Conservation (phyloP, 2,113 vertebrate species). For the Eulemur macaco region DNA sequence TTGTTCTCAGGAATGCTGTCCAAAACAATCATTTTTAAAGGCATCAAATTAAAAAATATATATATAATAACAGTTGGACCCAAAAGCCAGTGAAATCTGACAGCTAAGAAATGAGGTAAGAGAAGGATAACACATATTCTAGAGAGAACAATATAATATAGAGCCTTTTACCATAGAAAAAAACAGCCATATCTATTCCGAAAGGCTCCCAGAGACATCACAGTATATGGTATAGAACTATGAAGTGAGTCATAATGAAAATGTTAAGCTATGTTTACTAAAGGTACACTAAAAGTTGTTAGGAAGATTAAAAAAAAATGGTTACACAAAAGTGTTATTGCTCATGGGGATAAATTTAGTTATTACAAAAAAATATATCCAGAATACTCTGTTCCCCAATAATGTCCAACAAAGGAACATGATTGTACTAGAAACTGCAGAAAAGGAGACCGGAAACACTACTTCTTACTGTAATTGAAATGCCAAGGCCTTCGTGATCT, state of each 20-base stretch:
- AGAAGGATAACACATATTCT: neutral
- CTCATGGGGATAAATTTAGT: neutral
- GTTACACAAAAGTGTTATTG: neutral
- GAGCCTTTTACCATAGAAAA: neutral
- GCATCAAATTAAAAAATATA: neutral
- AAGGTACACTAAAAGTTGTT: neutral
- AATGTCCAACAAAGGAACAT: neutral
- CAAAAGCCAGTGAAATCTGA: neutral
- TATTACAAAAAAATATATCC: neutral
- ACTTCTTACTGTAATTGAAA: slow-evolving; percentile 96
- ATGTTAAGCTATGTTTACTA: neutral
- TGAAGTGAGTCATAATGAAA: neutral
- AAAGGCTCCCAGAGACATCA: neutral
- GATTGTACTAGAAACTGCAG: neutral
- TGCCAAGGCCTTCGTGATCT: slow-evolving; percentile 98
- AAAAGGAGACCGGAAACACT: slow-evolving; percentile 34
- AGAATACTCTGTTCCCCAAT: neutral
- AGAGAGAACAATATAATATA: neutral
- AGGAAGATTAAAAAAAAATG: slow-evolving; percentile 15
- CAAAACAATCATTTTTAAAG: neutral
- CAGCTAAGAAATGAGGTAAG: neutral
- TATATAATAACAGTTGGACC: neutral
- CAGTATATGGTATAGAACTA: neutral
- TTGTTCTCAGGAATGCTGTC: neutral
- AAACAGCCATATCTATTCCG: neutral